Evolutionary conservation across 2,797 vertebrate species (phyloP).

Genomic region (Perodicticus potto): DNA sequence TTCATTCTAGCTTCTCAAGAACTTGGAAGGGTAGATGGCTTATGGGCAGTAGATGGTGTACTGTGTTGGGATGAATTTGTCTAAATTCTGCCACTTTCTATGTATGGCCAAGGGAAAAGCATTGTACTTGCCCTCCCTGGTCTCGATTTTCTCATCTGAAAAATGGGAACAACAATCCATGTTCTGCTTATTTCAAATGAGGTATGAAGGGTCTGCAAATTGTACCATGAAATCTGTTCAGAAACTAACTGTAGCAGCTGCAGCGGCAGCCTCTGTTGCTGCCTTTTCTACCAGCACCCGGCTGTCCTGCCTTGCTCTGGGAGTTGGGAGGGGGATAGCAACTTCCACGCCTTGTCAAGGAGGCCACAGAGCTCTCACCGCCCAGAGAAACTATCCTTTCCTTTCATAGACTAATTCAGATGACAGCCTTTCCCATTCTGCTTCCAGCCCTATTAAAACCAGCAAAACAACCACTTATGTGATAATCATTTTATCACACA

Average conservation of each 20-base stretch:
- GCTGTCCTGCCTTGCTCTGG: neutral
- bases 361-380: neutral
- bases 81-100: neutral
- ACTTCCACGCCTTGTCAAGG: neutral
- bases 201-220: no score
- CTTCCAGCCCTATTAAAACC: conserved; percentile 80
- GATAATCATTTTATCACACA: conserved; percentile 88
- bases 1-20: neutral
- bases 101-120: neutral
- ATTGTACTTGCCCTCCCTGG: accelerated
- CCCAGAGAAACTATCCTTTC: neutral
- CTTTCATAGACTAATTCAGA: conserved; percentile 81
- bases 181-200: neutral
- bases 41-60: neutral
- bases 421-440: conserved; percentile 80
- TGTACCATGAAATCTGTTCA: neutral
- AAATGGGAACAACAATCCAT: neutral
- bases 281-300: neutral
- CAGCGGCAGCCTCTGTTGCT: neutral
- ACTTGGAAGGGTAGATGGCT: neutral
- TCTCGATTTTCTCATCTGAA: neutral
- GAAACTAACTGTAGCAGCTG: neutral
- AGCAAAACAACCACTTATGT: conserved; percentile 84
- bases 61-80: neutral
- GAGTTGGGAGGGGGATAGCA: neutral